A percentile compares a stretch with the other conserved stretches of the same genome.
phyloP scores from a whole-genome alignment of 2,888 invertebrate species.

The Halocaridina rubra region DNA sequence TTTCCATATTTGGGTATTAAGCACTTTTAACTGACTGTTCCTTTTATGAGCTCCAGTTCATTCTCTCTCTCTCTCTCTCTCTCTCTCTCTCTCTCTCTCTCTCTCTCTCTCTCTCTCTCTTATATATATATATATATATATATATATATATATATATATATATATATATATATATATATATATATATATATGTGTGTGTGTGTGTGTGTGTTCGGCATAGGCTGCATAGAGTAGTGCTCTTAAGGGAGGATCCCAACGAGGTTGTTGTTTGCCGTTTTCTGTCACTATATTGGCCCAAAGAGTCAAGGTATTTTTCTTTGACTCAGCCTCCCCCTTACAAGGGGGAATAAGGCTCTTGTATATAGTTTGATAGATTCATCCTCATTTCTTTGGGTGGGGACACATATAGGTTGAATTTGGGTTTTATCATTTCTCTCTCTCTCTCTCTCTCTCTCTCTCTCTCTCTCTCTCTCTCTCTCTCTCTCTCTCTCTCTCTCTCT shows the following conservation, averaged over 20 bases:
- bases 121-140: not conserved
- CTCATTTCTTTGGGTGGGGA: too few species aligned
- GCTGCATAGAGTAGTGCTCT: too few species aligned
- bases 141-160: slow-evolving; percentile 9
- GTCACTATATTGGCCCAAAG: too few species aligned
- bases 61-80: slow-evolving; percentile 7
- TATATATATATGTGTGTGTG: not conserved
- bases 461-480: not conserved
- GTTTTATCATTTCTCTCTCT: too few species aligned
- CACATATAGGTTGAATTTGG: too few species aligned
- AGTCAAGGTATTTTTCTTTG: too few species aligned
- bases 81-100: not conserved
- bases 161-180: slow-evolving; percentile 5
- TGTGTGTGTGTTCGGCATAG: not conserved
- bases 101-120: not conserved
- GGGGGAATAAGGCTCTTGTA: too few species aligned
- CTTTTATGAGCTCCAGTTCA: not conserved
- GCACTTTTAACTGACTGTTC: not conserved
- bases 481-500: not conserved
- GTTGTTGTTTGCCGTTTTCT: too few species aligned
- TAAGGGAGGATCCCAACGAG: too few species aligned
- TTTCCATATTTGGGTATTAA: not conserved
- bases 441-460: too few species aligned
- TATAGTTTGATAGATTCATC: too few species aligned
- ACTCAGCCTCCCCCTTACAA: too few species aligned